Evolutionary conservation across 2,888 invertebrate species (phyloP).

Genomic region (Apodemia hepburni): DNA sequence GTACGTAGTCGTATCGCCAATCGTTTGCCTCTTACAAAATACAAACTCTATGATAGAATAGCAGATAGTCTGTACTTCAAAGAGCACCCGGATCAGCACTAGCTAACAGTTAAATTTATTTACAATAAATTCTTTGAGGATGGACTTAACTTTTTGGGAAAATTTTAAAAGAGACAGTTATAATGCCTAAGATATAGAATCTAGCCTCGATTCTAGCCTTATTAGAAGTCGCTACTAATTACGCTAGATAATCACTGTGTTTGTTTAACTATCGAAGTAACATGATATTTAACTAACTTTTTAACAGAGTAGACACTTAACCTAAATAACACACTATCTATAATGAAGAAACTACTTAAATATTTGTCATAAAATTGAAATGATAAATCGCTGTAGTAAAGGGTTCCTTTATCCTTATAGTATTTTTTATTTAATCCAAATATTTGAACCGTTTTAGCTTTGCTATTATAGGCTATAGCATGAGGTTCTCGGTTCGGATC

Average conservation of each 20-base stretch:
- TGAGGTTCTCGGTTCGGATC: too few species aligned
- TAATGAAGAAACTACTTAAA: slow-evolving; percentile 15
- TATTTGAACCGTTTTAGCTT: too few species aligned
- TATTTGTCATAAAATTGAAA: slow-evolving; percentile 13
- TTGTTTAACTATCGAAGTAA: slow-evolving; percentile 4
- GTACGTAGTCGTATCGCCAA: too few species aligned
- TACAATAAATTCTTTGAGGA: too few species aligned
- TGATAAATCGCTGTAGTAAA: background rate
- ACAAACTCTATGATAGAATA: too few species aligned
- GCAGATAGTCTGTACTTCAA: too few species aligned
- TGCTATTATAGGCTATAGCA: too few species aligned
- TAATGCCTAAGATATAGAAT: background rate
- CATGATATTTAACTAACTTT: slow-evolving; percentile 7
- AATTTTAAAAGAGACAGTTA: too few species aligned
- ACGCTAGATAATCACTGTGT: background rate
- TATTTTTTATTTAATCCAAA: background rate
- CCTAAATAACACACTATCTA: slow-evolving; percentile 8
- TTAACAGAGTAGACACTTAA: slow-evolving; percentile 10
- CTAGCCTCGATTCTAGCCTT: background rate
- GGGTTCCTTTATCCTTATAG: background rate
- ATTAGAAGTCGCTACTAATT: slow-evolving; percentile 4
- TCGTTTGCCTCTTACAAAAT: too few species aligned
- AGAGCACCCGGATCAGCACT: too few species aligned
- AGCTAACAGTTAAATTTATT: too few species aligned
- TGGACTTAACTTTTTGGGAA: too few species aligned